Conservation (phyloP, 2,113 vertebrate species). For the Gambusia affinis region DNA sequence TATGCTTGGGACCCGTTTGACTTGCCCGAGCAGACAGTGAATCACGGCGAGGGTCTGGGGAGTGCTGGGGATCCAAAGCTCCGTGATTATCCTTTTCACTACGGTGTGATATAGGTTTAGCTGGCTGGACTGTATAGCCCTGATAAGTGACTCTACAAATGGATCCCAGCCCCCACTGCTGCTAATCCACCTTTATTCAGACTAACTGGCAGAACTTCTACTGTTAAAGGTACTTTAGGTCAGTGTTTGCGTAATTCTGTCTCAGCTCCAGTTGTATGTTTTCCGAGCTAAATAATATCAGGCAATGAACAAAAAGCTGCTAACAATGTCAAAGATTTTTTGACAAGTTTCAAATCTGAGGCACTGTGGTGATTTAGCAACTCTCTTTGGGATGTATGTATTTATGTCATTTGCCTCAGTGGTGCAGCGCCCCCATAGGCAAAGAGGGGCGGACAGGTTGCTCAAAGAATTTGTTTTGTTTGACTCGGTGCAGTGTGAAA, state of each 20-base stretch:
- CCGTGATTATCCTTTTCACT: slow-evolving; percentile 56
- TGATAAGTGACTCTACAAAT: slow-evolving; percentile 60
- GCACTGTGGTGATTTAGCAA: neutral
- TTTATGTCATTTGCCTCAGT: too few species aligned
- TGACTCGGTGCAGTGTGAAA: too few species aligned
- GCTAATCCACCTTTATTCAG: slow-evolving; percentile 47
- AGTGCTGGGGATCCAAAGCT: slow-evolving; percentile 52
- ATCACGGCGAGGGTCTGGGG: slow-evolving; percentile 47
- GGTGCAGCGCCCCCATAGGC: too few species aligned
- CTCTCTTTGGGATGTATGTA: neutral
- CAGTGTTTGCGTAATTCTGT: neutral
- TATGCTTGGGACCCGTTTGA: slow-evolving; percentile 34
- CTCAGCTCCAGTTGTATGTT: too few species aligned
- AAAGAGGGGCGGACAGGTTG: too few species aligned
- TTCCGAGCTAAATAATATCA: too few species aligned
- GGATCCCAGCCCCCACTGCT: slow-evolving; percentile 33
- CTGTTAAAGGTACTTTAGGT: slow-evolving; percentile 5
- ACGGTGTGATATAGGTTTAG: slow-evolving; percentile 50
- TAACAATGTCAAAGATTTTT: neutral
- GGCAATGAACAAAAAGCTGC: too few species aligned
- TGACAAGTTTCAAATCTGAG: neutral
- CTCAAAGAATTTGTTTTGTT: too few species aligned
- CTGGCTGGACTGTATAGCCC: slow-evolving; percentile 52
- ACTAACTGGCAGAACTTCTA: slow-evolving; percentile 33
- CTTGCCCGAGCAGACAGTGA: slow-evolving; percentile 48